phyloP scores from a whole-genome alignment of 2,888 invertebrate species.

The Pristionchus entomophagus region DNA sequence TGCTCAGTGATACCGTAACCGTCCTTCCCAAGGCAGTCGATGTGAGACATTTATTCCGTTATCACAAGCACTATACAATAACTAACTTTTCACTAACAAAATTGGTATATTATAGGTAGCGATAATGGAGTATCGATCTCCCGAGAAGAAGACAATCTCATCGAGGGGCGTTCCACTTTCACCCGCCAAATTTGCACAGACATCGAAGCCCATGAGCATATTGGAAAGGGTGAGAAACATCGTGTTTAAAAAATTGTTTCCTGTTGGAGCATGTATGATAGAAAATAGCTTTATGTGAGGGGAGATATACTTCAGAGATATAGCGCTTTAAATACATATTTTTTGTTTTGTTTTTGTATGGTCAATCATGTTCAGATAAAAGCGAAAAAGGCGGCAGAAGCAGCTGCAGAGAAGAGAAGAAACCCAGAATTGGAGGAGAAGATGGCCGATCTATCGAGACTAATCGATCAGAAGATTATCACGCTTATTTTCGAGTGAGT shows the following conservation, averaged over 20 bases:
- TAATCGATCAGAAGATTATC: neutral
- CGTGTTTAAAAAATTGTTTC: no score
- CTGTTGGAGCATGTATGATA: no score
- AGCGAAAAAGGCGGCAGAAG: slow-evolving; percentile 51
- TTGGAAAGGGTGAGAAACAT: slow-evolving; percentile 49
- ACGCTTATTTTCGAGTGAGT: slow-evolving; percentile 18
- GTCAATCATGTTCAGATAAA: slow-evolving; percentile 50
- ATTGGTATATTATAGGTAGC: neutral
- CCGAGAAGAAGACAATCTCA: slow-evolving; percentile 41
- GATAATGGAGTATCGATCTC: neutral
- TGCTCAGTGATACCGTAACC: neutral
- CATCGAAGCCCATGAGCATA: slow-evolving; percentile 38
- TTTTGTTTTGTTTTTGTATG: neutral
- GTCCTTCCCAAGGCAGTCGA: slow-evolving; percentile 49
- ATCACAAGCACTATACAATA: no score
- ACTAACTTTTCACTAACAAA: neutral
- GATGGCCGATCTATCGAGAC: neutral
- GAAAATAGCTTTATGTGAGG: no score
- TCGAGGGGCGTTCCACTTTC: slow-evolving; percentile 50
- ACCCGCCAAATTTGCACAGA: slow-evolving; percentile 51
- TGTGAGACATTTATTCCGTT: neutral
- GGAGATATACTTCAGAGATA: no score
- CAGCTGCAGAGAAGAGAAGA: slow-evolving; percentile 29
- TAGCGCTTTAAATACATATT: neutral
- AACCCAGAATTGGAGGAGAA: slow-evolving; percentile 51